A percentile compares a stretch with the other conserved stretches of the same genome.
Conservation (phyloP, 2,888 invertebrate species). For the Timandra comae region DNA sequence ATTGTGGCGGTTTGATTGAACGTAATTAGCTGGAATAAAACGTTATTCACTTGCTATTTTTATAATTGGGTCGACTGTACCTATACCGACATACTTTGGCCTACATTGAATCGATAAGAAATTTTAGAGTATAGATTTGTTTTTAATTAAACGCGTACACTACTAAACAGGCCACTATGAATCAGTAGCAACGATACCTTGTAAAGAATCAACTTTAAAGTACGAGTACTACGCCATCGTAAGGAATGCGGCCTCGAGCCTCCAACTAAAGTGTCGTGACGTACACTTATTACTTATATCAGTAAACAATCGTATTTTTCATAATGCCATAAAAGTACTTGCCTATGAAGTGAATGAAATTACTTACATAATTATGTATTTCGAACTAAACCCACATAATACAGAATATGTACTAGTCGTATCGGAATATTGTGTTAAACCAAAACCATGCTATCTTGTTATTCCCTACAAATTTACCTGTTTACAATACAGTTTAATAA, state of each 20-base stretch:
- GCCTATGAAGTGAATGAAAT: too few relatives aligned
- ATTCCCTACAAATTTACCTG: too few relatives aligned
- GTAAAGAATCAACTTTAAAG: conserved; percentile 33
- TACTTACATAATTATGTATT: too few relatives aligned
- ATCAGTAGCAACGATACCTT: too few relatives aligned
- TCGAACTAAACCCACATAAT: too few relatives aligned
- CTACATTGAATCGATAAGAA: neutral
- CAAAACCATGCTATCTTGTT: too few relatives aligned
- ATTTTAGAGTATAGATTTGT: neutral
- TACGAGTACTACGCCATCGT: conserved; percentile 57
- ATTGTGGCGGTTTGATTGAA: conserved; percentile 37
- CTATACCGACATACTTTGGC: neutral
- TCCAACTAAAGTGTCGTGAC: conserved; percentile 42
- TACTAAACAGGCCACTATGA: conserved; percentile 11
- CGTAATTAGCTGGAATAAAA: conserved; percentile 32
- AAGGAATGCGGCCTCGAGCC: conserved; percentile 62
- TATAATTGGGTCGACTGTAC: conserved; percentile 35
- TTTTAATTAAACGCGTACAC: conserved; percentile 22
- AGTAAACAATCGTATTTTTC: too few relatives aligned
- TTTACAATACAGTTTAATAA: too few relatives aligned
- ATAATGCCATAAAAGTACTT: too few relatives aligned
- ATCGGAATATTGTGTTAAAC: too few relatives aligned
- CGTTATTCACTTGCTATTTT: conserved; percentile 34
- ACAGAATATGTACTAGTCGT: too few relatives aligned
- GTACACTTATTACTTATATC: conserved; percentile 19